phyloP scores from a whole-genome alignment of 2,797 vertebrate genomes.

The Moxostoma hubbsi region DNA sequence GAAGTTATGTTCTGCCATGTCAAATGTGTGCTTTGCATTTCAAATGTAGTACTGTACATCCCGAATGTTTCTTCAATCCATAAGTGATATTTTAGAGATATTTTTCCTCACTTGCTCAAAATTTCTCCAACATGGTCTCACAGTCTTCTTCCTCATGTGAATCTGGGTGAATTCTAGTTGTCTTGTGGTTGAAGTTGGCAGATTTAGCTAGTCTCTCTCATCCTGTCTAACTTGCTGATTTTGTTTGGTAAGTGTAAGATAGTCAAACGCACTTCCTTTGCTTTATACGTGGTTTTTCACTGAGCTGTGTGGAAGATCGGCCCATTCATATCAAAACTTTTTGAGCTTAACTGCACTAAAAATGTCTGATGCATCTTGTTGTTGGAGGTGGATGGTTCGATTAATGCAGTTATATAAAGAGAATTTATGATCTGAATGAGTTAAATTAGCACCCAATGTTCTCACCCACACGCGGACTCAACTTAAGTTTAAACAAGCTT shows the following conservation, averaged over 20 bases:
- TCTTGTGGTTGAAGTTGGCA: conserved; percentile 14
- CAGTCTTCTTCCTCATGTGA: neutral
- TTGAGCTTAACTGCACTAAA: neutral
- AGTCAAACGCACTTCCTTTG: conserved; percentile 40
- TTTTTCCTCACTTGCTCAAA: neutral
- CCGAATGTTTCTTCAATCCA: neutral
- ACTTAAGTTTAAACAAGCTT: too few relatives aligned
- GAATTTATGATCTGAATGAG: too few relatives aligned
- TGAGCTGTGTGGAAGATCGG: neutral
- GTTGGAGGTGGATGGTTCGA: neutral
- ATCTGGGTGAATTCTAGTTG: neutral
- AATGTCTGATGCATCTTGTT: neutral
- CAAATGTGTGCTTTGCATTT: neutral
- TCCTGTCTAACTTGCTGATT: conserved; percentile 27
- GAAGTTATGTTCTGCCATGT: neutral
- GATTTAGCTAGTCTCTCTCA: conserved; percentile 17
- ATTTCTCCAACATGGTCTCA: neutral
- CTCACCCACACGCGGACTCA: too few relatives aligned
- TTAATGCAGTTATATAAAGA: neutral
- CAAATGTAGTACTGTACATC: neutral
- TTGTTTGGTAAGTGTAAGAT: conserved; percentile 36
- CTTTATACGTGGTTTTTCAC: conserved; percentile 39
- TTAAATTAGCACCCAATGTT: too few relatives aligned
- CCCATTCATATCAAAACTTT: conserved; percentile 36
- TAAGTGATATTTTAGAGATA: neutral